Conservation (phyloP, 2,797 vertebrate species). For the Rhinophrynus dorsalis region DNA sequence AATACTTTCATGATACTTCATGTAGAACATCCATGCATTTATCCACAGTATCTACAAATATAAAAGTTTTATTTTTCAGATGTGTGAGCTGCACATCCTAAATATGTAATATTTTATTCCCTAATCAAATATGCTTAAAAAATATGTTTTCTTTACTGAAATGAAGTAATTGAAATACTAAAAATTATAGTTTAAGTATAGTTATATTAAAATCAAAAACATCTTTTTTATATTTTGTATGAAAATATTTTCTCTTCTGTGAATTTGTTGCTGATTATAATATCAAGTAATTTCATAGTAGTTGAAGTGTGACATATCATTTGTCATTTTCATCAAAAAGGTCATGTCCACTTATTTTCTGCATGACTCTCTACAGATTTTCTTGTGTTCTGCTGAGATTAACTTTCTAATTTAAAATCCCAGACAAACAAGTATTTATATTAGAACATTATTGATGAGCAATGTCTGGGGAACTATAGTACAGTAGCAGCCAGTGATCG, state of each 20-base stretch:
- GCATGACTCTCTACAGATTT: conserved; percentile 42
- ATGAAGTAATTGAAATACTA: no score
- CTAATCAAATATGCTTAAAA: no score
- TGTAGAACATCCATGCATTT: no score
- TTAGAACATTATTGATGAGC: conserved; percentile 52
- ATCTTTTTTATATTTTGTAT: neutral
- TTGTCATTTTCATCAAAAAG: conserved; percentile 57
- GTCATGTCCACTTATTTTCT: conserved; percentile 52
- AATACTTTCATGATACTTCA: no score
- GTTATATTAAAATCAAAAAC: neutral
- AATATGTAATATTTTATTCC: no score
- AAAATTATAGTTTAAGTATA: no score
- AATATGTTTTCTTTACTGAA: no score
- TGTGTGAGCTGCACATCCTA: no score
- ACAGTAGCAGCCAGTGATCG: conserved; percentile 11
- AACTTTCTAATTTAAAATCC: conserved; percentile 56
- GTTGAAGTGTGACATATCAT: conserved; percentile 51
- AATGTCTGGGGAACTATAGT: conserved; percentile 15
- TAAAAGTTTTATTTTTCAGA: no score
- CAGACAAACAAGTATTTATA: conserved; percentile 56
- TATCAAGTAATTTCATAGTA: conserved; percentile 48
- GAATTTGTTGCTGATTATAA: conserved; percentile 45
- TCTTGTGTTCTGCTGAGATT: conserved; percentile 44
- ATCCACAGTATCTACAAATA: no score
- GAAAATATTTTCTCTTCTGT: conserved; percentile 7